These are phyloP conservation scores for Falco berigora DNA, from an alignment of 2,797 vertebrate species.

Conservation along the genomic window DNA sequence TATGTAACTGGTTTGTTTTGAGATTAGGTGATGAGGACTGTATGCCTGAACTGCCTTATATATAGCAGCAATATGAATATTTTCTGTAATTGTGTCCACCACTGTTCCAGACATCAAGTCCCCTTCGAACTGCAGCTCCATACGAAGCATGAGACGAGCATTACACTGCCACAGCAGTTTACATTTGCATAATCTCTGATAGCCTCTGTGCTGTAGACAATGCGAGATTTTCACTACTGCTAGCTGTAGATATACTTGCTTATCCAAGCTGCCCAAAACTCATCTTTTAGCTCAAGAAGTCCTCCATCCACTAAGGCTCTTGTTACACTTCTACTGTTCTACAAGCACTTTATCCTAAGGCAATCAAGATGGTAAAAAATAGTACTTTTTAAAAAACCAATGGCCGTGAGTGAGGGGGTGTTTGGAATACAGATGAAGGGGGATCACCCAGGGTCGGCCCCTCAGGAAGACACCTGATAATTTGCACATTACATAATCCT, in stretches of 20 bases:
- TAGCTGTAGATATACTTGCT: neutral
- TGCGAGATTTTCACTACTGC: neutral
- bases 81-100: neutral
- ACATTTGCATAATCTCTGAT: neutral
- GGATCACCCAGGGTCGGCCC: neutral
- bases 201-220: neutral
- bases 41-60: neutral
- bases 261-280: neutral
- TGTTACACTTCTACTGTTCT: neutral
- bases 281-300: neutral
- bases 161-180: neutral
- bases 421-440: neutral
- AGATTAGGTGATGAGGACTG: neutral
- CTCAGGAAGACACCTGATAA: neutral
- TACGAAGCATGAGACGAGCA: neutral
- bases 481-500: neutral
- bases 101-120: neutral
- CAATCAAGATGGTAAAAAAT: neutral
- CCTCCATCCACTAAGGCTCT: neutral
- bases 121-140: neutral
- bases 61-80: neutral
- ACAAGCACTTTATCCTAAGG: neutral
- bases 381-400: neutral
- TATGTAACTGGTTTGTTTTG: neutral
- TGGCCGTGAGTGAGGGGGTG: neutral